phyloP scores from a whole-genome alignment of 2,113 vertebrate species.

The Carollia perspicillata region DNA sequence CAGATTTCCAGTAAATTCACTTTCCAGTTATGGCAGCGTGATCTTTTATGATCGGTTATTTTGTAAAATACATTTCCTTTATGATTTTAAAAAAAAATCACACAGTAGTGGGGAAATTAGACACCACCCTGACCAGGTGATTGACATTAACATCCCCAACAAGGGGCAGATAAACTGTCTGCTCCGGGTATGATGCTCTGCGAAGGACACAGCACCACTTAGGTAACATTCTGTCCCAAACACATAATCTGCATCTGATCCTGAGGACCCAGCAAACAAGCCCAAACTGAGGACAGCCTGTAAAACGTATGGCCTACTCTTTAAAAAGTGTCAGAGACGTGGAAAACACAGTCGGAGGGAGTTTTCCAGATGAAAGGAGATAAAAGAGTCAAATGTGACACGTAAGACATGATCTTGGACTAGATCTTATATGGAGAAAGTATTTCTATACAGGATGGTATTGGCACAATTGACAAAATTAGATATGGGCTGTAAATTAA shows the following conservation, averaged over 20 bases:
- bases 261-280: neutral
- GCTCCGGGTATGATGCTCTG: neutral
- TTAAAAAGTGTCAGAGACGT: neutral
- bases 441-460: neutral
- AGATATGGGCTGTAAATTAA: neutral
- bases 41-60: neutral
- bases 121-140: neutral
- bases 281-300: neutral
- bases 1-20: neutral
- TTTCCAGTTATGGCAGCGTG: neutral
- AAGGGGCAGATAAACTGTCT: neutral
- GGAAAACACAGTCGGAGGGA: neutral
- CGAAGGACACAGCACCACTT: neutral
- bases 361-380: neutral
- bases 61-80: neutral
- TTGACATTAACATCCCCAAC: neutral
- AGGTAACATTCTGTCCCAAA: neutral
- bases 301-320: neutral
- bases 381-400: neutral
- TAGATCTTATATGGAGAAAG: neutral
- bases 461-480: neutral
- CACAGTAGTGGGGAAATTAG: neutral
- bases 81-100: neutral
- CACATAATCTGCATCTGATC: neutral
- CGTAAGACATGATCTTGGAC: neutral